Conservation (phyloP, 2,888 invertebrate genomes). For the Thereva unica region DNA sequence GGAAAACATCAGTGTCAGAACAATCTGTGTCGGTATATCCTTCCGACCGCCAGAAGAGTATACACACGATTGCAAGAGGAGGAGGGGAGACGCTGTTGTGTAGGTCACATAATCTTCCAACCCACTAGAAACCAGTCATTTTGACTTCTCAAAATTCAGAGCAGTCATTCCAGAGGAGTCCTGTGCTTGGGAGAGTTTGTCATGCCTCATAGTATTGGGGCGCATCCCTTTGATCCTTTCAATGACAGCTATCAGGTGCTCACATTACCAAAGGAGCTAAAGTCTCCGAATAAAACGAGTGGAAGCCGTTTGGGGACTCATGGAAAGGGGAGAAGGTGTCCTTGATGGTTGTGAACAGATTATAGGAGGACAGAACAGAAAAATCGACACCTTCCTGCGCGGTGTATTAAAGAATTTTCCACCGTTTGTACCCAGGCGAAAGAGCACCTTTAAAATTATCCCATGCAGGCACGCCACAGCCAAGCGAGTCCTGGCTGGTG, state of each 20-base stretch:
- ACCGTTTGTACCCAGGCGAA: constrained; percentile 14
- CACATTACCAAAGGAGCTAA: constrained; percentile 18
- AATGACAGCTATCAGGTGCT: constrained; percentile 15
- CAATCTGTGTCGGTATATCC: not conserved
- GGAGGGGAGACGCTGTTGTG: not conserved
- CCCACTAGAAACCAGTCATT: not conserved
- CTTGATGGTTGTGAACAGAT: not conserved
- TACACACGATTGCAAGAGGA: not conserved
- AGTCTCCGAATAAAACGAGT: constrained; percentile 9
- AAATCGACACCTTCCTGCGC: constrained; percentile 21
- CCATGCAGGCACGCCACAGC: not conserved
- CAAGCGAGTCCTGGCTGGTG: not conserved
- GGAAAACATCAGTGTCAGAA: not conserved
- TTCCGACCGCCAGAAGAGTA: constrained; percentile 7
- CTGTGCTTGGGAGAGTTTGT: constrained; percentile 11
- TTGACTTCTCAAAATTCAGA: constrained; percentile 17
- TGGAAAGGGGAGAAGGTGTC: not conserved
- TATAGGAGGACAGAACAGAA: not conserved
- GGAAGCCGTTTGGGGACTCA: not conserved
- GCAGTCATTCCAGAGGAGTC: constrained; percentile 3
- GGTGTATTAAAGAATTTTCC: constrained; percentile 20
- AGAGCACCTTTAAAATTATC: constrained; percentile 15
- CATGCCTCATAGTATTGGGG: not conserved
- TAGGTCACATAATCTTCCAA: constrained; percentile 12
- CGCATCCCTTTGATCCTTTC: constrained; percentile 19